Evolutionary conservation across 2,113 vertebrate genomes (phyloP).

Genomic region (Tragelaphus scriptus): DNA sequence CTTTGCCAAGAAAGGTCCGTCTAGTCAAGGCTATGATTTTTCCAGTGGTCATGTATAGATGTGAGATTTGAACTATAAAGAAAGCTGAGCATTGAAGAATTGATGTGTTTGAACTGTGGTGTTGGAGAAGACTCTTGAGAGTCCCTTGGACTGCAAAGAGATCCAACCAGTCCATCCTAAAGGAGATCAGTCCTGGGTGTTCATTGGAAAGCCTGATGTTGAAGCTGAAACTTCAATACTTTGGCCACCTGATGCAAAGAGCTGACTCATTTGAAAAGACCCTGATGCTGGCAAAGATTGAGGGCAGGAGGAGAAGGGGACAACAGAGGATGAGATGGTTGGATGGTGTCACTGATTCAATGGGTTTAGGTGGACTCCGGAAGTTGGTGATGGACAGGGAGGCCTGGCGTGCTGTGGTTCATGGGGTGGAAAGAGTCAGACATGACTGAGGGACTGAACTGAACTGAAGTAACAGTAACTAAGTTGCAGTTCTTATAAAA

Average conservation of each 20-base stretch:
- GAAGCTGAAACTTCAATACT: not conserved
- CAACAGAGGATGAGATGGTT: not conserved
- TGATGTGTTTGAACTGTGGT: not conserved
- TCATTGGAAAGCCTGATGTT: not conserved
- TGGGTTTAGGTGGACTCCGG: fast-evolving
- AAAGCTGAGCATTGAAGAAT: not conserved
- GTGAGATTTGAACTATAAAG: not conserved
- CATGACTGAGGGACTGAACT: not conserved
- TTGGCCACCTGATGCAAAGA: not conserved
- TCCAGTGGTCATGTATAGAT: not conserved
- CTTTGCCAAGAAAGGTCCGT: fast-evolving
- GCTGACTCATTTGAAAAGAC: not conserved
- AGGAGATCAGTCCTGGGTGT: not conserved
- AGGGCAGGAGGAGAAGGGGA: not conserved
- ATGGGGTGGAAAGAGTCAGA: not conserved
- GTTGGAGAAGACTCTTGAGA: not conserved
- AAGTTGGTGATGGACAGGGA: not conserved
- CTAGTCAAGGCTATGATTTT: not conserved
- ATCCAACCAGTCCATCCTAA: not conserved
- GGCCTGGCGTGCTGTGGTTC: fast-evolving
- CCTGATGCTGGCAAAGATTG: not conserved
- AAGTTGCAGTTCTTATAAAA: not conserved
- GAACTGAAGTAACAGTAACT: not conserved
- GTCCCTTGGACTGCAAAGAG: not conserved
- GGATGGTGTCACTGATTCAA: fast-evolving